Evolutionary conservation across 2,797 vertebrate species (phyloP), one percentile per base, ranked within the genome.

Genomic region (Chloroceryle amazona): DNA sequence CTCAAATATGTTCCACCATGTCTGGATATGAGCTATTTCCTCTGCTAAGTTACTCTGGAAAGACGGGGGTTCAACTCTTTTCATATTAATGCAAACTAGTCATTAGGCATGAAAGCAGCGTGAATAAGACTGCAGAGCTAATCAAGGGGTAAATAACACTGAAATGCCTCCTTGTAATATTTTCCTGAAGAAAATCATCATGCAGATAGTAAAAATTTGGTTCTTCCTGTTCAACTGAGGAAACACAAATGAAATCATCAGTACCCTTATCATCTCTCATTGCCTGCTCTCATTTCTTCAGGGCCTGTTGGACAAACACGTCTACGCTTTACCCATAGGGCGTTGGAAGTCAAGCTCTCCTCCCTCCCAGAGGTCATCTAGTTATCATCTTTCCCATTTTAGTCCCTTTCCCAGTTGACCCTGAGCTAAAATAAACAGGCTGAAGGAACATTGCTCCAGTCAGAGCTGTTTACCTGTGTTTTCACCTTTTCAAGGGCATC

Each of bases 81-180:
- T 93, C 76, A 79, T 75, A 39, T 42, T 58, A 66, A 89, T 78
- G 73, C 62, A 90, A 89, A 80, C 80, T 66, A 94, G 37, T 89
- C 62, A 90, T 92, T 85, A 95, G 39, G 60, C 31, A 41, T 82
- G 60, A 95, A 89, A 92, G 29, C 71, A 73, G 33, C 58, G 26
- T 92, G 71, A 91, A 52, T 66, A 86, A 81, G 35, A 92, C 78
- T 82, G 61, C 70, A 89, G 71, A 86, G 76, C 78, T 94, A 95
- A 96, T 89, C 81, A 95, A 94, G 82, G 68, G 37, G 54, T 94
- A 94, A 95, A 96, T 93, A 91, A 89, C 73, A 71, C 46, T 93
- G 75, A 93, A 94, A 91, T 86, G 55, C 41, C 26, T 96, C 37
- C 65, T 94, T 94, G 87, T 44, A 74, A 41, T 86, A 92, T 93